A percentile compares a stretch with the other conserved stretches of the same genome.
These are phyloP conservation scores for Hassar affinis DNA, from an alignment of 2,113 vertebrate genomes.

Conservation along the genomic window DNA sequence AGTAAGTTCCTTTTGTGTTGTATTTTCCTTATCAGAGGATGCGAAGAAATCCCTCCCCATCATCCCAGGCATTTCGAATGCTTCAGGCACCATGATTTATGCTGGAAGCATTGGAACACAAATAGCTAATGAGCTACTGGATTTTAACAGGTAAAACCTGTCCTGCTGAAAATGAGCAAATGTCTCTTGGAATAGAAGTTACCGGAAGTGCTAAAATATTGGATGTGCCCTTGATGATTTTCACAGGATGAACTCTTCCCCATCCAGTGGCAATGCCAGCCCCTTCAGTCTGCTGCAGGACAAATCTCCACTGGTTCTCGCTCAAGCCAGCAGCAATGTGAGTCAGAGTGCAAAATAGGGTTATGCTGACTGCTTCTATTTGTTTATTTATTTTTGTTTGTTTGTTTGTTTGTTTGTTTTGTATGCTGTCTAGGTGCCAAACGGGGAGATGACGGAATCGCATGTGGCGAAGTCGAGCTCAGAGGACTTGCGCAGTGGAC, in stretches of 20 bases:
- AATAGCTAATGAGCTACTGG: constrained; percentile 85
- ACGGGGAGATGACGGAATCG: constrained; percentile 71
- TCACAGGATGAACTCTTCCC: constrained; percentile 80
- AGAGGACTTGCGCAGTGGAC: constrained; percentile 66
- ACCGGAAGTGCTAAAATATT: not conserved
- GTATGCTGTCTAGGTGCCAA: constrained; percentile 73
- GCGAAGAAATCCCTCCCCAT: constrained; percentile 75
- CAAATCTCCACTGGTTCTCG: constrained; percentile 72
- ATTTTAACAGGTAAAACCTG: constrained; percentile 80
- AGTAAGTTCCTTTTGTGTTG: not conserved
- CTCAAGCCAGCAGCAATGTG: constrained; percentile 73
- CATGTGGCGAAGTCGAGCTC: constrained; percentile 72
- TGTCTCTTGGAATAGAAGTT: not conserved
- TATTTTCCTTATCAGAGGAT: constrained; percentile 64
- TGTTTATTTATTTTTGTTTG: not conserved
- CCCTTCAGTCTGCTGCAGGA: constrained; percentile 75
- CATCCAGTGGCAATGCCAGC: constrained; percentile 78
- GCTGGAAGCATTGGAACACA: constrained; percentile 86
- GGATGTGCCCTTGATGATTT: not conserved
- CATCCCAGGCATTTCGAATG: constrained; percentile 75
- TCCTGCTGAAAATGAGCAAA: not conserved
- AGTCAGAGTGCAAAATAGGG: constrained; percentile 57
- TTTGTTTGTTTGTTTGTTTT: not conserved
- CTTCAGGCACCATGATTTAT: constrained; percentile 79
- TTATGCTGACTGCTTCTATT: not conserved